Conservation (phyloP, 2,888 invertebrate genomes). For the Laspeyria flexula region DNA sequence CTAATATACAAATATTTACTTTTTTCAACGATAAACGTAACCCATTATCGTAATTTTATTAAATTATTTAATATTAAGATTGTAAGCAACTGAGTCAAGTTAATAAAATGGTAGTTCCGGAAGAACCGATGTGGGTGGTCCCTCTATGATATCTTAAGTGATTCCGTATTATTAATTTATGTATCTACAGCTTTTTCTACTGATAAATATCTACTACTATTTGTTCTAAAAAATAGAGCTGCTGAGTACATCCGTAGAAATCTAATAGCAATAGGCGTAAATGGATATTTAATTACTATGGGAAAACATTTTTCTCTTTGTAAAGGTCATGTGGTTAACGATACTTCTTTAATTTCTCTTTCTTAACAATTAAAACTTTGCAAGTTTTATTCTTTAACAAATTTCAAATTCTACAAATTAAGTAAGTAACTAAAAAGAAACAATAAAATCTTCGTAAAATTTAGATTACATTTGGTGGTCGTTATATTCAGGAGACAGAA, state of each 20-base stretch:
- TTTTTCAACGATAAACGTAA: conserved; percentile 1
- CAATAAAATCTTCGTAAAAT: background rate
- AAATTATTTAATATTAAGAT: conserved; percentile 31
- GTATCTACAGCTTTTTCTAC: conserved; percentile 22
- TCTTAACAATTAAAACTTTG: no score
- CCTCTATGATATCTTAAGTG: conserved; percentile 19
- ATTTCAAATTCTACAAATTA: no score
- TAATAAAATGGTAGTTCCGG: conserved; percentile 34
- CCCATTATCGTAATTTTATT: conserved; percentile 28
- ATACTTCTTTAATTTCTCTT: no score
- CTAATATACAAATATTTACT: background rate
- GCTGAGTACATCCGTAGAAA: no score
- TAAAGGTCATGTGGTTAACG: no score
- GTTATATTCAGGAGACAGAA: background rate
- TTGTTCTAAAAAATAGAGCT: no score
- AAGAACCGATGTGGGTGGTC: conserved; percentile 41
- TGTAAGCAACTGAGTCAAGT: conserved; percentile 24
- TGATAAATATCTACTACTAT: no score
- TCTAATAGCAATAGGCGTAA: no score
- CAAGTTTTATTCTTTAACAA: no score
- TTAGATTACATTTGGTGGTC: background rate
- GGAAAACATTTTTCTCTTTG: no score
- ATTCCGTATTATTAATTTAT: conserved; percentile 37
- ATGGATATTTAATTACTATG: no score
- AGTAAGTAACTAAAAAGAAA: background rate